Evolutionary conservation across 2,113 vertebrate species (phyloP).

Genomic region (Synchiropus splendidus): DNA sequence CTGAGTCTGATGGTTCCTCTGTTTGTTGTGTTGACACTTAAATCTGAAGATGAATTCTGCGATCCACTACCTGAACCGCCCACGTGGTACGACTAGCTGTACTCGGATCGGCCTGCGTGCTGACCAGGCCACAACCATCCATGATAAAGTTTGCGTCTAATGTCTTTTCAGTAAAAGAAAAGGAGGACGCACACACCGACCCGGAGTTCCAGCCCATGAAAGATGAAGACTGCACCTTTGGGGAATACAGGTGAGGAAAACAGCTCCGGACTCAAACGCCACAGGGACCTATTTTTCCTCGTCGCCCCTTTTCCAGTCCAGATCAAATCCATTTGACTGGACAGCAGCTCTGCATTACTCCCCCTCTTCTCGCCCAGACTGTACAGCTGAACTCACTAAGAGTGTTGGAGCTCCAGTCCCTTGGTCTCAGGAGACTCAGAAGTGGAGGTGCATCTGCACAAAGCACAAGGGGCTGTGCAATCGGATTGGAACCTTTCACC

Average conservation of each 20-base stretch:
- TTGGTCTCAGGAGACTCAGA: too few relatives aligned
- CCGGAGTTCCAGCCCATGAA: constrained; percentile 99
- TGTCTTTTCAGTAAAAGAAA: constrained; percentile 84
- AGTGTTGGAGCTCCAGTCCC: too few relatives aligned
- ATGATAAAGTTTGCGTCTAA: not conserved
- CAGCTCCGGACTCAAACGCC: constrained; percentile 21
- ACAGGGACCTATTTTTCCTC: constrained; percentile 28
- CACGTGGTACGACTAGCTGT: too few relatives aligned
- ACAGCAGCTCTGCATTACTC: constrained; percentile 25
- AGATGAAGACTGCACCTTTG: constrained; percentile 96
- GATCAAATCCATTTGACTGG: constrained; percentile 32
- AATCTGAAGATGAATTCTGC: too few relatives aligned
- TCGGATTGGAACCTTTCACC: not conserved
- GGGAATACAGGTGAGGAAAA: constrained; percentile 95
- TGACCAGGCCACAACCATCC: too few relatives aligned
- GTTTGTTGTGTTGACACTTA: too few relatives aligned
- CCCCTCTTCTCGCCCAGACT: constrained; percentile 24
- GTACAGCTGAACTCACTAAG: constrained; percentile 19
- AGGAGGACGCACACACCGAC: constrained; percentile 94
- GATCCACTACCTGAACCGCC: too few relatives aligned
- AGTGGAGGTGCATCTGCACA: too few relatives aligned
- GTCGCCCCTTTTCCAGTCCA: constrained; percentile 26
- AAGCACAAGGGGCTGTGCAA: not conserved
- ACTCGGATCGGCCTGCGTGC: too few relatives aligned
- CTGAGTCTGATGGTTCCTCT: too few relatives aligned